Percentiles rank a stretch among this genome's conserved stretches.
phyloP scores from a whole-genome alignment of 1,140 invertebrate genomes.

The Drosophila prosaltans region DNA sequence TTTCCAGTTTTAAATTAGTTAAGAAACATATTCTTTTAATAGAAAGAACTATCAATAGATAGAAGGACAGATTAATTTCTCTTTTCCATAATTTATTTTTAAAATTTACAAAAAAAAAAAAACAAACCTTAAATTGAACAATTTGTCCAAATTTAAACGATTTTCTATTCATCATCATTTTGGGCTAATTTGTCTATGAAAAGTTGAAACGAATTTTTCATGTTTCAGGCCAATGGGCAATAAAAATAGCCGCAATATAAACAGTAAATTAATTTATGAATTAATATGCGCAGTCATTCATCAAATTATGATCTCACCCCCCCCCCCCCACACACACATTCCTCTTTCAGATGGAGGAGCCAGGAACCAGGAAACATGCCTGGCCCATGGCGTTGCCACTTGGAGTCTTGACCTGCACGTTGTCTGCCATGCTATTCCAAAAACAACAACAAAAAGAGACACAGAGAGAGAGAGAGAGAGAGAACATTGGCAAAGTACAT shows the following conservation, averaged over 20 bases:
- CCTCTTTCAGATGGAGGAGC: not conserved
- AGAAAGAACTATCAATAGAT: no score
- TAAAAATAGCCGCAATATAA: conserved; percentile 58
- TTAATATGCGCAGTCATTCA: conserved; percentile 80
- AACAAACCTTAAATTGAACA: no score
- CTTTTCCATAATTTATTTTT: no score
- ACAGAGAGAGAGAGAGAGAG: no score
- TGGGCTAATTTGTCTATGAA: not conserved
- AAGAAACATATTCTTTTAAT: no score
- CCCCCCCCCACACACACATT: not conserved
- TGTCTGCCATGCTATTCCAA: conserved; percentile 10
- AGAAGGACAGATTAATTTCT: no score
- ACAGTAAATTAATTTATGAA: conserved; percentile 77
- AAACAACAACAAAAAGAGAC: no score
- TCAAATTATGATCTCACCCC: conserved; percentile 59
- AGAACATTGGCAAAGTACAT: no score
- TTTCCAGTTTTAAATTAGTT: no score
- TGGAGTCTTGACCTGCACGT: conserved; percentile 67
- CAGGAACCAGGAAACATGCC: not conserved
- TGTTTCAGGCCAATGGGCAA: conserved; percentile 27
- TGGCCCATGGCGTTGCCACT: not conserved
- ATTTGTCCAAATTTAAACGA: no score
- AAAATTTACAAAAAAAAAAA: no score
- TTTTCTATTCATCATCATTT: conserved; percentile 7
- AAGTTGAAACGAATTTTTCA: conserved; percentile 61